Conservation (phyloP, 2,113 vertebrate genomes). For the Macroglossus sobrinus region DNA sequence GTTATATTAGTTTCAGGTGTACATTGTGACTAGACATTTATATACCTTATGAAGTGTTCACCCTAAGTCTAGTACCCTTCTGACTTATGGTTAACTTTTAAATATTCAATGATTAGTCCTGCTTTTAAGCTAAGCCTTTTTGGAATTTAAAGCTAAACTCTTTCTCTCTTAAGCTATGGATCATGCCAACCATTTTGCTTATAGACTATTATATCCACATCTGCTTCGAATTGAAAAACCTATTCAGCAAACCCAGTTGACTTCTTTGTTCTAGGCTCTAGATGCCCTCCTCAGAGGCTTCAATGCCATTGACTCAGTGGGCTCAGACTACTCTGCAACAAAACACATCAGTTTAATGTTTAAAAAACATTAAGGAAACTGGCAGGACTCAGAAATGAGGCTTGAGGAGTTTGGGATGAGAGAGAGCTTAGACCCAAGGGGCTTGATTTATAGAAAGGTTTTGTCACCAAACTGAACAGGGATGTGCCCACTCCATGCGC, state of each 20-base stretch:
- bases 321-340: neutral
- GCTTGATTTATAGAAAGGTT: neutral
- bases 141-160: slow-evolving; percentile 50
- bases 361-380: slow-evolving; percentile 20
- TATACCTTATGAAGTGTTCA: too few species aligned
- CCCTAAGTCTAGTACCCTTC: neutral
- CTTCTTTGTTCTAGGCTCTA: neutral
- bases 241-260: neutral
- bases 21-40: too few species aligned
- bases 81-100: neutral
- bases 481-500: neutral
- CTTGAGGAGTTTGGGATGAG: neutral
- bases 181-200: slow-evolving; percentile 37
- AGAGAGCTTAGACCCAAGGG: neutral
- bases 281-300: neutral
- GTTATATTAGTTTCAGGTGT: too few species aligned
- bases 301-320: neutral
- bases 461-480: neutral
- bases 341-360: neutral
- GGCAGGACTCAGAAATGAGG: neutral
- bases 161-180: slow-evolving; percentile 19
- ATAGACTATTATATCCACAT: neutral
- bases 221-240: neutral
- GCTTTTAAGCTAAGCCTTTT: slow-evolving; percentile 37
- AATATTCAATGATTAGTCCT: neutral